These are phyloP conservation scores for Drosophila asahinai DNA, from an alignment of 1,140 invertebrate species.

Conservation along the genomic window DNA sequence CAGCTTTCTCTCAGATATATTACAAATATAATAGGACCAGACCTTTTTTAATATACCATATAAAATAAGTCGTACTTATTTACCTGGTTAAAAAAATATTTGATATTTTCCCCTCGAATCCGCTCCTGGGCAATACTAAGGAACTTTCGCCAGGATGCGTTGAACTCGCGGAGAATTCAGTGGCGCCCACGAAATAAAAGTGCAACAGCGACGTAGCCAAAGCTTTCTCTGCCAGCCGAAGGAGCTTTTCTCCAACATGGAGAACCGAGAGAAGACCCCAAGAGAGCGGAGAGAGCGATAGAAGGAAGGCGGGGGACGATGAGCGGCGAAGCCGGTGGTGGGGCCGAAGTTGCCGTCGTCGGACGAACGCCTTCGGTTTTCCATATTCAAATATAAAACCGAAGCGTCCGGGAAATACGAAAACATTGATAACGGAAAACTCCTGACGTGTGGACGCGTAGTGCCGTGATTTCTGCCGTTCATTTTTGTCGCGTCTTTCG, in stretches of 20 bases:
- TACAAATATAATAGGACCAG: no score
- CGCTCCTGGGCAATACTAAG: conserved; percentile 30
- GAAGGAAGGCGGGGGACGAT: neutral
- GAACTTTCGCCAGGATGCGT: conserved; percentile 51
- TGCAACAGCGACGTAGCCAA: conserved; percentile 11
- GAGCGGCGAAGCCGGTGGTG: conserved; percentile 1
- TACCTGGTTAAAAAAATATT: no score
- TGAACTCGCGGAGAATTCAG: conserved; percentile 50
- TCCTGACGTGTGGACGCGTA: conserved; percentile 64
- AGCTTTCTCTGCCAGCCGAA: conserved; percentile 40
- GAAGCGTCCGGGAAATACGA: conserved; percentile 51
- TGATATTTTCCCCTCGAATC: neutral
- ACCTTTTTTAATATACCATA: no score
- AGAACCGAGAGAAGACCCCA: conserved; percentile 9
- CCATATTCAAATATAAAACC: conserved; percentile 80
- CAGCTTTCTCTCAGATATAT: neutral
- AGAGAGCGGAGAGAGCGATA: conserved; percentile 2
- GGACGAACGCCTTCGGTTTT: conserved; percentile 52
- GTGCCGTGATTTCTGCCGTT: conserved; percentile 47
- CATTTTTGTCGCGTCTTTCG: conserved; percentile 66
- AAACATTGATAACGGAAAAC: conserved; percentile 76
- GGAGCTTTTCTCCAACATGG: conserved; percentile 69
- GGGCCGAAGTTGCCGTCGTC: conserved; percentile 17
- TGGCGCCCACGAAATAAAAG: conserved; percentile 12
- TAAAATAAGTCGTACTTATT: no score